Evolutionary conservation across 2,797 vertebrate species (phyloP), one percentile per base, ranked within the genome.

Genomic region (Eidolon dupreanum): DNA sequence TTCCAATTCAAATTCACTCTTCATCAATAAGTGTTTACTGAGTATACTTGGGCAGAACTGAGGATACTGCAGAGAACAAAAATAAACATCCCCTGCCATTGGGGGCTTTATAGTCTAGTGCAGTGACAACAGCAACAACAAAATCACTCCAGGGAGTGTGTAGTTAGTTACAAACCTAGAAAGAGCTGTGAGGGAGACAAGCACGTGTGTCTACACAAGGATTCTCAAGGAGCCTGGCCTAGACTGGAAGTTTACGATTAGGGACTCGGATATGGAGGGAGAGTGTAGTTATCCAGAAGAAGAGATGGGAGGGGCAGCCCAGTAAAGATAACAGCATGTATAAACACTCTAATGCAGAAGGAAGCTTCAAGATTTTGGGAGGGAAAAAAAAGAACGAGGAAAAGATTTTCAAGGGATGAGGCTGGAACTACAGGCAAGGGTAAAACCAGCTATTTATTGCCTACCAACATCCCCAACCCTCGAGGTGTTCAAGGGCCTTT

Each of bases 1-100:
- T 94, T 51, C 66, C 84, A 61, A 43, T 81, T 46, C 36, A 85
- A 88, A 74, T 66, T 55, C 41, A 83, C 43, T 94, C 70, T 88
- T 71, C 28, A 22, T 41, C 55, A 65, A 2, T 78, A 26, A 53
- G 33, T 13, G 28, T 53, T 51, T 33, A 65, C 24, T 49, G 11
- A 31, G 53, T 41, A 22, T 43, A 38, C 38, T 26, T 17, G 31
- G 26, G 43, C 15, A 59, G 88, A 36, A 11, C 4, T 12, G 36
- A 55, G 38, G 19, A 31, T 46, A 28, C 46, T 24, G 20, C 59
- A 85, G 22, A 77, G 41, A 33, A 66, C 20, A 77, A 81, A 63
- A 53, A 46, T 71, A 51, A 59, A 51, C 4, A 57, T 74, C 6
- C 5, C 71, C 17, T 53, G 65, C 9, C 71, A 22, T 16, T 3